These are phyloP conservation scores for Heterotilapia buettikoferi DNA, from an alignment of 2,113 vertebrate genomes.

Conservation along the genomic window DNA sequence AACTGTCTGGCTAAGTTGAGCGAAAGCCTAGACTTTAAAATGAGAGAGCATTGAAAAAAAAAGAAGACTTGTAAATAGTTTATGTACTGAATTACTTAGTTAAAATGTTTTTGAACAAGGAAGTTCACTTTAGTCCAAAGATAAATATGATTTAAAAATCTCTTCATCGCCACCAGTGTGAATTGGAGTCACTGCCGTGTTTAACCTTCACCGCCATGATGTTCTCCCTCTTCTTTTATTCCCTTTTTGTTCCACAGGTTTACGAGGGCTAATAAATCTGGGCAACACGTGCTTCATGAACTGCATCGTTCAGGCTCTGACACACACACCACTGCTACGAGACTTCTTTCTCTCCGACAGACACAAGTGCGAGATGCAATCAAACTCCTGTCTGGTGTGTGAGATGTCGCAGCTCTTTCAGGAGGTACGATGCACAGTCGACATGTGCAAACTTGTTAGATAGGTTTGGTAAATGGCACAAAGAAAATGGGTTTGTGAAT, in stretches of 20 bases:
- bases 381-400: constrained; percentile 97
- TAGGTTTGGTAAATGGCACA: not conserved
- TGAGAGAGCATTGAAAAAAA: not conserved
- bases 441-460: not conserved
- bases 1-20: not conserved
- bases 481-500: not conserved
- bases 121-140: not conserved
- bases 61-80: not conserved
- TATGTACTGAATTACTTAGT: not conserved
- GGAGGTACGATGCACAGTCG: constrained; percentile 77
- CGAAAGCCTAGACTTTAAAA: not conserved
- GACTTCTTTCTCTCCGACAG: constrained; percentile 98
- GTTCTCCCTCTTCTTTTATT: not conserved
- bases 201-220: not conserved
- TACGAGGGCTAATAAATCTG: constrained; percentile 95
- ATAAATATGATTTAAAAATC: not conserved
- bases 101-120: not conserved
- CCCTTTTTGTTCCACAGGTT: constrained; percentile 71
- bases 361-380: constrained; percentile 98
- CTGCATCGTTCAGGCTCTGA: constrained; percentile 97
- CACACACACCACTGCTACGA: constrained; percentile 93
- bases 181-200: not conserved
- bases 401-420: constrained; percentile 98
- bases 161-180: not conserved
- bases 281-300: constrained; percentile 99